Percentiles rank a stretch among this genome's conserved stretches.
These are phyloP conservation scores for Chlamydotis undulata DNA, from an alignment of 2,113 vertebrate genomes.

Conservation along the genomic window DNA sequence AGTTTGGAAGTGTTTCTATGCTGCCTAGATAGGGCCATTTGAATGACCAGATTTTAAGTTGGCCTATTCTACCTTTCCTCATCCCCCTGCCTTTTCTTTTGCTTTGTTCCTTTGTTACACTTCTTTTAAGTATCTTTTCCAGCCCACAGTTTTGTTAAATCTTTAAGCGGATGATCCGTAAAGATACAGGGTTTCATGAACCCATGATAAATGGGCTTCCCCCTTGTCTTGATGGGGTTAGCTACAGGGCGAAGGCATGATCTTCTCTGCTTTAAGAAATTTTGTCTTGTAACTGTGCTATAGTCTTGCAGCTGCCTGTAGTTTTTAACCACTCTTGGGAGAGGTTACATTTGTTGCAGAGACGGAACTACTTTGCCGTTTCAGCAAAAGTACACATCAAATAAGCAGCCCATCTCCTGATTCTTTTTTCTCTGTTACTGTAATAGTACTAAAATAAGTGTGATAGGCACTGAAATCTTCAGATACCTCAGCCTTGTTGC, in stretches of 20 bases:
- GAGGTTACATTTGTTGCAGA: background rate
- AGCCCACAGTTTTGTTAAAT: background rate
- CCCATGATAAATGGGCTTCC: background rate
- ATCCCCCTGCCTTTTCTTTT: background rate
- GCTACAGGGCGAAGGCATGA: background rate
- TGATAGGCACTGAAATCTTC: background rate
- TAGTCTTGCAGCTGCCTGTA: background rate
- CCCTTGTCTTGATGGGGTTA: background rate
- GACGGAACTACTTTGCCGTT: background rate
- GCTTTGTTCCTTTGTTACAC: background rate
- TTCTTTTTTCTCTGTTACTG: background rate
- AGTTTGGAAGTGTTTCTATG: background rate
- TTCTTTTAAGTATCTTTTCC: background rate
- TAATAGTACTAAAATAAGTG: background rate
- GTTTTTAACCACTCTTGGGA: background rate
- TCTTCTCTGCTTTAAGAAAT: background rate
- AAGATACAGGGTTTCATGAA: background rate
- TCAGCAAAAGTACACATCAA: background rate
- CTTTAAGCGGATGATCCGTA: background rate
- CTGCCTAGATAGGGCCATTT: background rate
- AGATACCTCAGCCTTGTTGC: background rate
- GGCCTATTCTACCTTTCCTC: background rate
- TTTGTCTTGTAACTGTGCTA: background rate
- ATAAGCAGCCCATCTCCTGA: background rate
- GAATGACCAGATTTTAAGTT: background rate